Evolutionary conservation across 2,888 invertebrate genomes (phyloP), one percentile per base, ranked within the genome.

Genomic region (Tipula vernalis): DNA sequence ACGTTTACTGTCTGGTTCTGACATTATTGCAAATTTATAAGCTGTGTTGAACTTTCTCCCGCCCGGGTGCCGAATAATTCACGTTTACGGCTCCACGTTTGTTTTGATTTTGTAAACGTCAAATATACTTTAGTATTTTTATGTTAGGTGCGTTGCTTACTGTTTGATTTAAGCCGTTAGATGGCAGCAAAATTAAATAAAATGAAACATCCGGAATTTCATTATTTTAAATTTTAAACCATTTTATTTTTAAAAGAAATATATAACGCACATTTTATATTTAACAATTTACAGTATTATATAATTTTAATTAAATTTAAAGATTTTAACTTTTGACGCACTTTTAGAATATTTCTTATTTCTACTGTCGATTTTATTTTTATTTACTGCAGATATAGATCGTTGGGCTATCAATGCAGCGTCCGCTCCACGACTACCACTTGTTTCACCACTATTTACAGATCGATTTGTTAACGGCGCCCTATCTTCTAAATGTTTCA

Each of bases 281-380:
- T 51, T 51, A 51, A 51, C 51, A 51, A 51, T 51, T 51, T 28
- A 71, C 71, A 71, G 12, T 71, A 71, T 15, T 71, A 71, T 28
- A 8, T 71, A 6, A 18, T 71, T 51, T 84, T 84, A 84, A 84
- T 84, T 36, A 84, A 39, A 39, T 84, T 84, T 84, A 18, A 85
- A n/a, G 18, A 71, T 86, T 89, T 91, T 90, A 87, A 91, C 91
- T 89, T 91, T 91, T 71, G 90, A 91, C 88, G 90, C 91, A 89
- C 90, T 91, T 87, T 90, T 90, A 87, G 91, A 90, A 89, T 91
- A 89, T 88, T 90, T 90, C n/a, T 39, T 36, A 84, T 39, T 36
- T 2, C 71, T 18, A 41, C n/a, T 84, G 39, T 15, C 84, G 15
- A 3, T 15, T 84, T 84, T 84, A 39, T 84, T 36, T 39, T 39